Evolutionary conservation across 2,797 vertebrate genomes (phyloP).

Genomic region (Agapornis canus): DNA sequence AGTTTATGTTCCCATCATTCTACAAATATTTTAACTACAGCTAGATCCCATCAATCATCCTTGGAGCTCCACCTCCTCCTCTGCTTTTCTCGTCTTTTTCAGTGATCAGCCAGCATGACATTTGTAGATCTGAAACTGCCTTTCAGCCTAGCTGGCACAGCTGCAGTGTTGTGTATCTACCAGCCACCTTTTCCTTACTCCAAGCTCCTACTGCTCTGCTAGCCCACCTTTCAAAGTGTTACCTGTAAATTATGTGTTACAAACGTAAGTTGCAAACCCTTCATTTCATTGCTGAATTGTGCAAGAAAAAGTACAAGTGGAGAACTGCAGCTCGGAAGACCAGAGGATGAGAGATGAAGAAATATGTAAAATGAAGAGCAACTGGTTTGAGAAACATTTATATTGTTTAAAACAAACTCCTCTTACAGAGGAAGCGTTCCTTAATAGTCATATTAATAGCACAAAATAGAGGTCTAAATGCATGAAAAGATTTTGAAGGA

Average conservation of each 20-base stretch:
- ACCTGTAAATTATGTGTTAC: background rate
- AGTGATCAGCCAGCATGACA: background rate
- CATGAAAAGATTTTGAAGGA: background rate
- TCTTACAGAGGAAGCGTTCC: background rate
- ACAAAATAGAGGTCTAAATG: background rate
- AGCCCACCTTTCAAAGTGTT: background rate
- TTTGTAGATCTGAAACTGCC: background rate
- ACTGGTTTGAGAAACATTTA: background rate
- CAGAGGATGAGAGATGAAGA: background rate
- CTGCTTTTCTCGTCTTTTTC: background rate
- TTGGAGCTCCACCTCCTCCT: background rate
- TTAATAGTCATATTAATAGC: background rate
- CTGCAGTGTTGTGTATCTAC: background rate
- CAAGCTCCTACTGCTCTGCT: background rate
- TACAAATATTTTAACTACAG: background rate
- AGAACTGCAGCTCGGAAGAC: background rate
- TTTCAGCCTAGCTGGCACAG: background rate
- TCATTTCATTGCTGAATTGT: background rate
- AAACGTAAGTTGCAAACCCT: background rate
- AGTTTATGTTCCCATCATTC: background rate
- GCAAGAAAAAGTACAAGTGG: background rate
- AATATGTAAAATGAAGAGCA: background rate
- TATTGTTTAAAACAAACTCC: background rate
- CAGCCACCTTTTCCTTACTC: background rate
- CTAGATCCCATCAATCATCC: background rate